These are phyloP conservation scores for Chlorops oryzae DNA, from an alignment of 1,140 invertebrate species.

Conservation along the genomic window DNA sequence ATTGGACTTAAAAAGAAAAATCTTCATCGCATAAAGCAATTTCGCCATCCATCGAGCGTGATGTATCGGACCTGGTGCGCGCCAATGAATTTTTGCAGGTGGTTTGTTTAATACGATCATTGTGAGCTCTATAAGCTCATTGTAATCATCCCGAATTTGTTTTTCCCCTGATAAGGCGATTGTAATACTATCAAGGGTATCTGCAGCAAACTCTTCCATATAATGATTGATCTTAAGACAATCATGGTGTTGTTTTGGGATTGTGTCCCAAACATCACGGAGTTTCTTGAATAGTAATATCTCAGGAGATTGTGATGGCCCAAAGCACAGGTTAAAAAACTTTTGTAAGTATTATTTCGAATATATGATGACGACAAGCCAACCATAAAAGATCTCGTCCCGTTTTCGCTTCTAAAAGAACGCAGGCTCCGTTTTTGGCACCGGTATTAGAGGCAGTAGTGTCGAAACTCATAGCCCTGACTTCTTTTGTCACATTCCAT, in stretches of 20 bases:
- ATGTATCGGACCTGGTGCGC: not conserved
- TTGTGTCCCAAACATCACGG: not conserved
- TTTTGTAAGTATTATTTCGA: not conserved
- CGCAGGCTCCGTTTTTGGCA: not conserved
- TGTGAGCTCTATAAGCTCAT: conserved; percentile 2
- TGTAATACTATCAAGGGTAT: not conserved
- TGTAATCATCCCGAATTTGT: conserved; percentile 1
- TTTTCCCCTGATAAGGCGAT: not conserved
- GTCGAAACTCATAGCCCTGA: not conserved
- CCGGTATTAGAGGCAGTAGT: not conserved
- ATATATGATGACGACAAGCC: not conserved
- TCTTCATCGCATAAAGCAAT: not conserved
- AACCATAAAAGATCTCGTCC: not conserved
- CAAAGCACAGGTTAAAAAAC: not conserved
- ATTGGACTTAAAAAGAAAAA: not conserved
- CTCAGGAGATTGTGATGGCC: not conserved
- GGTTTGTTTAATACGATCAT: not conserved
- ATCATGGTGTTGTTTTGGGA: not conserved
- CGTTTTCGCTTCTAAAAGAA: not conserved
- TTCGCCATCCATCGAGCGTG: conserved; percentile 6
- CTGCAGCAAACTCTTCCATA: not conserved
- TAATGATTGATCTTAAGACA: not conserved
- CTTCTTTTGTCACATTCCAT: not conserved
- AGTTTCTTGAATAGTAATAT: not conserved
- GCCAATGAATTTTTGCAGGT: conserved; percentile 1